phyloP scores from a whole-genome alignment of 2,113 vertebrate genomes.

The Gasterosteus aculeatus region DNA sequence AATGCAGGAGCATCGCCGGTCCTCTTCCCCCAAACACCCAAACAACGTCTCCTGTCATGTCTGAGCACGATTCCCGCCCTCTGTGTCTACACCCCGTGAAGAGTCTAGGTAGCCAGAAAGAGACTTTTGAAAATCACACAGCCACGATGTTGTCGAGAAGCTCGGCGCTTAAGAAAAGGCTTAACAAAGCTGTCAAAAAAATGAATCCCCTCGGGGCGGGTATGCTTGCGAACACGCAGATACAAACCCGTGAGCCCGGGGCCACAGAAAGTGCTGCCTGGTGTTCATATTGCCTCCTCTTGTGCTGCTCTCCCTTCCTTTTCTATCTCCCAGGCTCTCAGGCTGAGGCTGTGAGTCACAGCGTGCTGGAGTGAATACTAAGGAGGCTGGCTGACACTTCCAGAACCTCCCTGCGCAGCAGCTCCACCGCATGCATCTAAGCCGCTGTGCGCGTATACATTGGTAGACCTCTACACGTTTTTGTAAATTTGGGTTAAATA shows the following conservation, averaged over 20 bases:
- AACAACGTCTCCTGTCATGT: conserved; percentile 56
- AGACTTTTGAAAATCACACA: conserved; percentile 61
- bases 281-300: conserved; percentile 68
- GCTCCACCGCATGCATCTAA: conserved; percentile 49
- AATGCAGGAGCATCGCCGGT: conserved; percentile 56
- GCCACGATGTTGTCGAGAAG: conserved; percentile 54
- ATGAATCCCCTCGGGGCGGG: conserved; percentile 69
- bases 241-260: conserved; percentile 70
- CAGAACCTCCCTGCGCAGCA: conserved; percentile 63
- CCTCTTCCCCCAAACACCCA: conserved; percentile 53
- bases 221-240: conserved; percentile 65
- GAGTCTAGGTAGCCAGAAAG: conserved; percentile 29
- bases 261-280: conserved; percentile 67
- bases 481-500: conserved; percentile 15
- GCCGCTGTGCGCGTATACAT: conserved; percentile 59
- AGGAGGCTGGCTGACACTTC: conserved; percentile 77
- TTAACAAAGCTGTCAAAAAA: conserved; percentile 78
- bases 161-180: conserved; percentile 61
- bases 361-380: conserved; percentile 83
- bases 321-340: conserved; percentile 62
- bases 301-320: conserved; percentile 48
- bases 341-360: conserved; percentile 82
- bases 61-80: conserved; percentile 4
- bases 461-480: conserved; percentile 29
- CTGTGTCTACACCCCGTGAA: conserved; percentile 10